A percentile compares a stretch with the other conserved stretches of the same genome.
phyloP scores from a whole-genome alignment of 2,113 vertebrate genomes.

The Nothobranchius kuhntae region DNA sequence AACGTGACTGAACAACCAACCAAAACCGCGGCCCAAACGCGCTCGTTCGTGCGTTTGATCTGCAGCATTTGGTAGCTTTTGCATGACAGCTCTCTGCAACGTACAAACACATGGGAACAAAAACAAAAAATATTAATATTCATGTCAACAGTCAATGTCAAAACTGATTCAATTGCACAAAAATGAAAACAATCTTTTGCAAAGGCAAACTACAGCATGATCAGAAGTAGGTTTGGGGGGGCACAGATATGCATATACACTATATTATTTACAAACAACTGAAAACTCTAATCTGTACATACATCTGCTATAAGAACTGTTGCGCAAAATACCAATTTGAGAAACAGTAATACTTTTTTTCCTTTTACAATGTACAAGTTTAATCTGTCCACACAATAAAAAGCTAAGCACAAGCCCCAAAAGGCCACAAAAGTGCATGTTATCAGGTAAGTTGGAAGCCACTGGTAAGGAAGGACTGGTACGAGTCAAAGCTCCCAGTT shows the following conservation, averaged over 20 bases:
- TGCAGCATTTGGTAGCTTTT: conserved; percentile 18
- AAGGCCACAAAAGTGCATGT: conserved; percentile 89
- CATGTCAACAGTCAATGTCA: conserved; percentile 38
- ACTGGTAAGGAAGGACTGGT: conserved; percentile 65
- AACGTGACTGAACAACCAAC: conserved; percentile 15
- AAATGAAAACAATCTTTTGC: conserved; percentile 52
- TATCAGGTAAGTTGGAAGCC: conserved; percentile 80
- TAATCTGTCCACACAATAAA: conserved; percentile 66
- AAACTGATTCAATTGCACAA: conserved; percentile 67
- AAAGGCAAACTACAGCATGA: conserved; percentile 64
- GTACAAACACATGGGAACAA: conserved; percentile 32
- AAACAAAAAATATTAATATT: conserved; percentile 45
- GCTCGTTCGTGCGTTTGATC: conserved; percentile 17
- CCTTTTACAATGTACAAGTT: conserved; percentile 72
- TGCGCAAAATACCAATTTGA: conserved; percentile 73
- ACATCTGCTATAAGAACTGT: conserved; percentile 75
- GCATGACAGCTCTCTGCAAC: conserved; percentile 20
- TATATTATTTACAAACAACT: conserved; percentile 71
- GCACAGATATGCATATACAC: conserved; percentile 70
- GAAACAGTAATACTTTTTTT: conserved; percentile 75
- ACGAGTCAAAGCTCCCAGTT: conserved; percentile 19
- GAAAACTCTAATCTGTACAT: conserved; percentile 79
- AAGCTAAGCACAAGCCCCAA: conserved; percentile 73
- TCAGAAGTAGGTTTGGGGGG: conserved; percentile 38
- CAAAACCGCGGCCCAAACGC: conserved; percentile 23